These are phyloP conservation scores for Leptinotarsa juncta DNA, from an alignment of 2,888 invertebrate genomes.

Conservation along the genomic window DNA sequence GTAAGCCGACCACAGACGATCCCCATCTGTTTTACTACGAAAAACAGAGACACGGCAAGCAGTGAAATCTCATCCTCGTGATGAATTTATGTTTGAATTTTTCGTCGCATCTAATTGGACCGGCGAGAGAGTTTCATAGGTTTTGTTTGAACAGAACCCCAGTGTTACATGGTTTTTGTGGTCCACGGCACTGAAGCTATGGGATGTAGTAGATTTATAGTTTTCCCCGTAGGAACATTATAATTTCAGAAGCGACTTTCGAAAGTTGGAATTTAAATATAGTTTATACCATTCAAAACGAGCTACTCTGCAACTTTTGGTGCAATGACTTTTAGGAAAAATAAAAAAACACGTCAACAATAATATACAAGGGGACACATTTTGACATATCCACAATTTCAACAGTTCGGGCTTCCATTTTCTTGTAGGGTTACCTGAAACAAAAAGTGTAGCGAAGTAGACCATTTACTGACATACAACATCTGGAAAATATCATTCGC, in stretches of 20 bases:
- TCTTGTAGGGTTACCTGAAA: too few relatives aligned
- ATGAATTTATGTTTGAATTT: slow-evolving; percentile 18
- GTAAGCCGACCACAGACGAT: slow-evolving; percentile 49
- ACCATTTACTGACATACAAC: too few relatives aligned
- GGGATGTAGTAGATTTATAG: slow-evolving; percentile 7
- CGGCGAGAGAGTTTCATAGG: slow-evolving; percentile 10
- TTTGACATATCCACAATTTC: too few relatives aligned
- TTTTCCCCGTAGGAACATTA: background rate
- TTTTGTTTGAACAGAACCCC: slow-evolving; percentile 11
- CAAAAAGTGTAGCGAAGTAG: too few relatives aligned
- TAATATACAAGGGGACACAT: too few relatives aligned
- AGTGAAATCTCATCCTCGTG: slow-evolving; percentile 14
- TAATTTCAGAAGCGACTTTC: background rate
- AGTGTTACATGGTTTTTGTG: slow-evolving; percentile 6
- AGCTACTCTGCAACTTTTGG: too few relatives aligned
- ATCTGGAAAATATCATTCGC: too few relatives aligned
- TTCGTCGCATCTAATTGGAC: slow-evolving; percentile 12
- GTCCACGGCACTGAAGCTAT: background rate
- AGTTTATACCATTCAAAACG: too few relatives aligned
- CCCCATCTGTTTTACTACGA: slow-evolving; percentile 43
- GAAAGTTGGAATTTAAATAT: too few relatives aligned
- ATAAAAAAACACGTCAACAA: too few relatives aligned
- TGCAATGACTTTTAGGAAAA: too few relatives aligned
- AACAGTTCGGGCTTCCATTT: too few relatives aligned
- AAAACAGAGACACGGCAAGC: slow-evolving; percentile 27